Evolutionary conservation across 2,113 vertebrate genomes (phyloP), one percentile per base, ranked within the genome.

Genomic region (Ginglymostoma cirratum): DNA sequence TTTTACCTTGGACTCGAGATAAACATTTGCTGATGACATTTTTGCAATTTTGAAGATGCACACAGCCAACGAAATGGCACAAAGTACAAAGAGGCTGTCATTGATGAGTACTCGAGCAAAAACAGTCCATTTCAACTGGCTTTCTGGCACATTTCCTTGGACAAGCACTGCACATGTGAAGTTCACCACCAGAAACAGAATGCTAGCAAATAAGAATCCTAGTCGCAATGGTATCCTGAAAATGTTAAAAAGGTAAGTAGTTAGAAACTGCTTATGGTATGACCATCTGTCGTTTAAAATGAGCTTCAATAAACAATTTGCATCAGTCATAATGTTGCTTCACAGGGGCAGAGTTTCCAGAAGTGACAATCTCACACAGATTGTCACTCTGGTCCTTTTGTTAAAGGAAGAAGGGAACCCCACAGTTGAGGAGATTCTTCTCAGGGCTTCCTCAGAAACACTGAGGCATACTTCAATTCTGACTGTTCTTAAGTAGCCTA

Each of bases 1-100:
- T 8, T 96, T 70, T 97, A 99, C 99, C 98, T 99, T 99, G 94
- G 99, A 99, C 97, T 99, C 98, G 89, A 99, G 98, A 98, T 99
- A 99, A 97, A 99, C 98, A 0, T 99, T 99, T n/a, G 99, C 99
- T 45, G 99, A 99, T 96, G 99, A 99, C 98, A 99, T 98, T 98
- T 99, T 99, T 97, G 99, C 98, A 5, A 99, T 98, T 96, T 98
- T 99, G 98, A 98, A 99, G 98, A 99, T 98, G 97, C 98, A 99
- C 96, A 98, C 98, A 96, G 99, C 98, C 96, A 99, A 97, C 0
- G 98, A 99, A 96, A 99, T 96, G 96, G 99, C 98, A 96, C 98
- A 99, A 97, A 99, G 97, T 96, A 99, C 98, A 96, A 99, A 99
- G 52, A 99, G 98, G 96, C 98, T 98, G 97, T 99, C 98, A 2